Conservation (phyloP, 2,113 vertebrate species). For the Eulemur macaco region DNA sequence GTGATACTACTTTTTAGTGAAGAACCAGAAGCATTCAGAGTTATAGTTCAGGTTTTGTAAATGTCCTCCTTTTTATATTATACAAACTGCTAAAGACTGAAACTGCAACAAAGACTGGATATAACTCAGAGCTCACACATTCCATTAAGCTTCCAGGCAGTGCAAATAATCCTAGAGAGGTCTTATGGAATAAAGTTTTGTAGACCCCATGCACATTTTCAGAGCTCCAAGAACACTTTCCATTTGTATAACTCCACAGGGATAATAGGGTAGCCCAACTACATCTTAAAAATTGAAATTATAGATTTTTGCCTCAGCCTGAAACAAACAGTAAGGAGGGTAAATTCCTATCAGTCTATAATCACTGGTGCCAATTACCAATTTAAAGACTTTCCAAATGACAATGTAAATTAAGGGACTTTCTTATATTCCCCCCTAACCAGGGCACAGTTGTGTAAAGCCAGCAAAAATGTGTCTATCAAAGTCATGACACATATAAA, state of each 20-base stretch:
- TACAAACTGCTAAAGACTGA: not conserved
- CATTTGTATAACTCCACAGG: not conserved
- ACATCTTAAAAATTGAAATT: not conserved
- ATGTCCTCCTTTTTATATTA: not conserved
- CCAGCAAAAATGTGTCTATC: not conserved
- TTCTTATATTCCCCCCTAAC: not conserved
- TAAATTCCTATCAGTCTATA: not conserved
- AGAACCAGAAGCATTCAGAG: not conserved
- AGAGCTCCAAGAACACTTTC: conserved; percentile 7
- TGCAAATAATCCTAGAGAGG: not conserved
- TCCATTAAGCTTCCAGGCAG: not conserved
- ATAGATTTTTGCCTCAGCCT: not conserved
- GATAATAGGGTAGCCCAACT: not conserved
- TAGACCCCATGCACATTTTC: not conserved
- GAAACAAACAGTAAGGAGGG: not conserved
- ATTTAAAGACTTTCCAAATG: conserved; percentile 17
- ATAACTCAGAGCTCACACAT: not conserved
- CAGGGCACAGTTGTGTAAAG: not conserved
- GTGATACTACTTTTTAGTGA: not conserved
- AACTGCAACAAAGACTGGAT: not conserved
- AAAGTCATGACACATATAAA: not conserved
- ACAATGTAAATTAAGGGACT: conserved; percentile 1
- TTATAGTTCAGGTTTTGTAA: not conserved
- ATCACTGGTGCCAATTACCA: not conserved
- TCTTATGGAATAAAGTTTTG: not conserved